These are phyloP conservation scores for Seriola rivoliana DNA, from an alignment of 2,113 vertebrate species.

Conservation along the genomic window DNA sequence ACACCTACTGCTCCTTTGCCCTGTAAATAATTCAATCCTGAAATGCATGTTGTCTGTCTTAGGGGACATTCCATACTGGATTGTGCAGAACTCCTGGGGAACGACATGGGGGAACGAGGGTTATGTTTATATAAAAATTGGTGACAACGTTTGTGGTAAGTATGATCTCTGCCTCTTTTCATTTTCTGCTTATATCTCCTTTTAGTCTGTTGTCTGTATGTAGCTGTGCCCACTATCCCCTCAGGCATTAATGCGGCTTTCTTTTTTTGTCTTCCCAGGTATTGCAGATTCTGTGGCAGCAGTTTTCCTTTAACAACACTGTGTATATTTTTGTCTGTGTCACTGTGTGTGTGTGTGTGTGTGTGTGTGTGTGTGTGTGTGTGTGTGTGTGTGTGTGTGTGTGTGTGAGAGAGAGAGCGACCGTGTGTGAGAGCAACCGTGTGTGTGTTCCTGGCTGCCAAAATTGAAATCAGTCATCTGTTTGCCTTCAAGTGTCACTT, in stretches of 20 bases:
- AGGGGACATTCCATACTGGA: conserved; percentile 92
- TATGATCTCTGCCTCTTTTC: conserved; percentile 19
- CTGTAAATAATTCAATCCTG: conserved; percentile 56
- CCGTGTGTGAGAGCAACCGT: no score
- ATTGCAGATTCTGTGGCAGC: conserved; percentile 90
- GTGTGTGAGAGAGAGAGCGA: neutral
- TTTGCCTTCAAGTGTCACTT: conserved; percentile 30
- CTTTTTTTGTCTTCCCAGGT: conserved; percentile 76
- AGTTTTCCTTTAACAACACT: conserved; percentile 85
- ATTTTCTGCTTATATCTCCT: conserved; percentile 25
- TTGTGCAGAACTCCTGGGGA: conserved; percentile 95
- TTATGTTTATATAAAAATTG: conserved; percentile 91
- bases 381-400: neutral
- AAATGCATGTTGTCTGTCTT: conserved; percentile 43
- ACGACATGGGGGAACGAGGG: conserved; percentile 89
- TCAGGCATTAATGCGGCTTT: conserved; percentile 35
- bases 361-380: neutral
- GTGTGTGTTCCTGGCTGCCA: conserved; percentile 7
- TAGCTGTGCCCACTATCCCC: conserved; percentile 5
- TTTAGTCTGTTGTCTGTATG: neutral
- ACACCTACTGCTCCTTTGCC: neutral
- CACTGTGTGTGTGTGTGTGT: neutral
- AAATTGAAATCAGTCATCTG: conserved; percentile 39
- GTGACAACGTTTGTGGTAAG: conserved; percentile 91
- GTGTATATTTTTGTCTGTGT: neutral